Conservation (phyloP, 2,797 vertebrate species). For the Enteromius thamalakanensis region DNA sequence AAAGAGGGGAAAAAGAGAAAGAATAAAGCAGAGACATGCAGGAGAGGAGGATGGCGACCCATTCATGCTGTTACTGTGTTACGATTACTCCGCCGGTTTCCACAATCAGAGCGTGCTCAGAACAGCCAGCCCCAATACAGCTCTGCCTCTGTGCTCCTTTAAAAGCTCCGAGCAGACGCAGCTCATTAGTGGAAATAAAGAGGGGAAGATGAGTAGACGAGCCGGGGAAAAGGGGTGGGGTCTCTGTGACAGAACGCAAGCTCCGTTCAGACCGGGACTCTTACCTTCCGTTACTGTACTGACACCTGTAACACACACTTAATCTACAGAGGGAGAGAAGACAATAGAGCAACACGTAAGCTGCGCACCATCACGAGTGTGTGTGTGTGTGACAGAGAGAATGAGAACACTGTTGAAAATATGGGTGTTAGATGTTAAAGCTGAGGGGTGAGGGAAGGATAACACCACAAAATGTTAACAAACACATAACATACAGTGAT, state of each 20-base stretch:
- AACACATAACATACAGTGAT: constrained; percentile 27
- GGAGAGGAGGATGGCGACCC: constrained; percentile 50
- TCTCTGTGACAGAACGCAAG: constrained; percentile 52
- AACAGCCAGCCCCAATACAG: constrained; percentile 60
- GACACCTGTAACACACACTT: constrained; percentile 82
- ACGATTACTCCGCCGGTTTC: constrained; percentile 77
- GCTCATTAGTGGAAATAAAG: constrained; percentile 74
- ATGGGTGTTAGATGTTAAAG: constrained; percentile 45
- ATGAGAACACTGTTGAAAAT: constrained; percentile 48
- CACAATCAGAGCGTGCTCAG: constrained; percentile 75
- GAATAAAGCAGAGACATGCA: constrained; percentile 66
- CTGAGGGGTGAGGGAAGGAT: constrained; percentile 52
- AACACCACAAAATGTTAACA: constrained; percentile 24
- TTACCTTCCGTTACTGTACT: constrained; percentile 88
- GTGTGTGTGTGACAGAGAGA: constrained; percentile 42
- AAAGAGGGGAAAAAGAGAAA: constrained; percentile 33
- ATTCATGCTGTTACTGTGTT: constrained; percentile 82
- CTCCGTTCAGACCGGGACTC: constrained; percentile 62
- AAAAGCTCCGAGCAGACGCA: constrained; percentile 72
- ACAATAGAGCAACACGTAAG: constrained; percentile 78
- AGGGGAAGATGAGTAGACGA: constrained; percentile 69
- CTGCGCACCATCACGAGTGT: constrained; percentile 50
- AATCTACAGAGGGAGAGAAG: constrained; percentile 77
- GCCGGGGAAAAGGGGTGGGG: constrained; percentile 61
- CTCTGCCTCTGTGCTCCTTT: constrained; percentile 53